phyloP scores from a whole-genome alignment of 23 tunicate genomes.

The Corella eumyota region DNA sequence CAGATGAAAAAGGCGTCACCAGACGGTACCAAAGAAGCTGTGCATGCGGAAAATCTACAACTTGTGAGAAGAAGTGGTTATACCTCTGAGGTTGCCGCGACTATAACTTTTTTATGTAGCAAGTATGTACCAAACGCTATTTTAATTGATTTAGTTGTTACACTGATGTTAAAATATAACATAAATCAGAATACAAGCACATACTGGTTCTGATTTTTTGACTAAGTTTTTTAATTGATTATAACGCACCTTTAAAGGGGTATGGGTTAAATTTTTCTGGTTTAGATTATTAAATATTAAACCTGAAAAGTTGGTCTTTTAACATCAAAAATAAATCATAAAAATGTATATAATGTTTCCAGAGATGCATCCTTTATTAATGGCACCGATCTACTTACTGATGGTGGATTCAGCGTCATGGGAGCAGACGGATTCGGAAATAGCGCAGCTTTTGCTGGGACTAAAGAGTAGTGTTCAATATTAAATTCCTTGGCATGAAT shows the following conservation, averaged over 20 bases:
- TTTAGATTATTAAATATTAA: neutral
- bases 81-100: slow-evolving; percentile 70
- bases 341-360: neutral
- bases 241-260: too few relatives aligned
- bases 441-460: slow-evolving; percentile 28
- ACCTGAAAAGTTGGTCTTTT: neutral
- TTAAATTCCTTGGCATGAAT: too few relatives aligned
- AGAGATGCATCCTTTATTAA: slow-evolving; percentile 79
- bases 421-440: slow-evolving; percentile 68
- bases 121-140: slow-evolving; percentile 14
- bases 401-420: slow-evolving; percentile 77
- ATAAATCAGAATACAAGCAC: neutral
- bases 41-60: slow-evolving; percentile 14
- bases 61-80: slow-evolving; percentile 24
- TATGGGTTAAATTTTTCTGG: too few relatives aligned
- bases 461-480: too few relatives aligned
- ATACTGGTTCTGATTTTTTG: neutral
- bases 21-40: slow-evolving; percentile 27
- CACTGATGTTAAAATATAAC: neutral
- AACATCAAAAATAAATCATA: neutral
- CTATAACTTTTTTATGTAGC: slow-evolving; percentile 45
- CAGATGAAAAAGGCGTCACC: slow-evolving; percentile 68
- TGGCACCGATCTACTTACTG: slow-evolving; percentile 38
- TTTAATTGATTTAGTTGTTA: neutral
- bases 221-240: too few relatives aligned